phyloP scores from a whole-genome alignment of 2,888 invertebrate species.

The Ormyrus labotus region DNA sequence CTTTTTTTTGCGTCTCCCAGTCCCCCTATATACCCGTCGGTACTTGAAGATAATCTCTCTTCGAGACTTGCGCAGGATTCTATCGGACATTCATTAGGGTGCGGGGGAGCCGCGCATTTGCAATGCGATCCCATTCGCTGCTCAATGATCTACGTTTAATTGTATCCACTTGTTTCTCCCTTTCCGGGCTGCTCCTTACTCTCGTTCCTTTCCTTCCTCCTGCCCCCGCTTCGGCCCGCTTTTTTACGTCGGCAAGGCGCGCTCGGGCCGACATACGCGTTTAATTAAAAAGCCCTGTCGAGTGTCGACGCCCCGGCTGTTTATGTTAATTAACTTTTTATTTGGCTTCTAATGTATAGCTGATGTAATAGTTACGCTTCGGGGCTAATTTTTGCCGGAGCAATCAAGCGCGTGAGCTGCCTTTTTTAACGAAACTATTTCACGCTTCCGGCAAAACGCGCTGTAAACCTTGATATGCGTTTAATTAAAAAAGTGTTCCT shows the following conservation, averaged over 20 bases:
- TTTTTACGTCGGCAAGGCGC: neutral
- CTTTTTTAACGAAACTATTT: too few species aligned
- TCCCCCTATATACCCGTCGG: constrained; percentile 7
- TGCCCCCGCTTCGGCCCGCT: neutral
- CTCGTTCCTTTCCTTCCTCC: neutral
- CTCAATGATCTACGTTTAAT: constrained; percentile 55
- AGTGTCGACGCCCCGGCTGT: neutral
- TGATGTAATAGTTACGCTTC: too few species aligned
- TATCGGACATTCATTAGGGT: constrained; percentile 56
- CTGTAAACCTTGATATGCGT: too few species aligned
- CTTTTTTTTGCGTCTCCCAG: neutral
- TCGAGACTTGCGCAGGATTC: constrained; percentile 47
- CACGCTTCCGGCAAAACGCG: too few species aligned
- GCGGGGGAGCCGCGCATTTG: constrained; percentile 35
- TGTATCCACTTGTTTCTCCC: constrained; percentile 27
- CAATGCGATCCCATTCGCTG: constrained; percentile 51
- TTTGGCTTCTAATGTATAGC: neutral
- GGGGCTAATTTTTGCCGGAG: neutral
- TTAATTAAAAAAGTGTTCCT: too few species aligned
- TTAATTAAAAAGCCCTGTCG: constrained; percentile 27
- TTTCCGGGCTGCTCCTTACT: too few species aligned
- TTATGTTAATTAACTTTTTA: constrained; percentile 1
- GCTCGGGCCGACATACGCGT: constrained; percentile 4
- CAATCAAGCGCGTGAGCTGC: too few species aligned
- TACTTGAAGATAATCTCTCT: constrained; percentile 53